A percentile compares a stretch with the other conserved stretches of the same genome.
These are phyloP conservation scores for Chroicocephalus ridibundus DNA, from an alignment of 2,113 vertebrate species.

Conservation along the genomic window DNA sequence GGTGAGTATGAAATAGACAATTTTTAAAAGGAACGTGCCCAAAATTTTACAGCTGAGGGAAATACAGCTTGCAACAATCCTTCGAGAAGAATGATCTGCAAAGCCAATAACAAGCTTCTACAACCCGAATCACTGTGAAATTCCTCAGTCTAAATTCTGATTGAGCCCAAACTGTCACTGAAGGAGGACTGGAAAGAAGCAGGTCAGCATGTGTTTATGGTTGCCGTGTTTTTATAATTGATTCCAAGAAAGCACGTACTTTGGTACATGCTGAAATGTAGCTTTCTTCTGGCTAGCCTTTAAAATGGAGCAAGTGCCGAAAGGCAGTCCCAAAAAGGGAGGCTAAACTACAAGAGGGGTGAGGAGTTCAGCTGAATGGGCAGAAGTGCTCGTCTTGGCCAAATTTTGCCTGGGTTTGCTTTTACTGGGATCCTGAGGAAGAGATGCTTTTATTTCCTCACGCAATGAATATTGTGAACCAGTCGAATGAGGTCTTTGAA, in stretches of 20 bases:
- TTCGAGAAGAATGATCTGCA: not conserved
- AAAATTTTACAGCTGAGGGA: not conserved
- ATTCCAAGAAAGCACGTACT: not conserved
- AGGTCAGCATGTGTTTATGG: not conserved
- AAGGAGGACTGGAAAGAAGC: not conserved
- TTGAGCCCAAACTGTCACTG: not conserved
- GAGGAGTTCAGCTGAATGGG: not conserved
- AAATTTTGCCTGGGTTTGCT: not conserved
- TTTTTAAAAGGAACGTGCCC: not conserved
- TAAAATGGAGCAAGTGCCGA: not conserved
- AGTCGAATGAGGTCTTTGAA: not conserved
- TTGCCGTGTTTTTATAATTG: not conserved
- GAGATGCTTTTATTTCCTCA: not conserved
- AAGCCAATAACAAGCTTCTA: not conserved
- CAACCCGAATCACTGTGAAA: not conserved
- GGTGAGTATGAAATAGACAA: not conserved
- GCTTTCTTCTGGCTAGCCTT: not conserved
- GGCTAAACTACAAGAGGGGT: not conserved
- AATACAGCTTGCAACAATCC: not conserved
- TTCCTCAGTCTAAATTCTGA: not conserved
- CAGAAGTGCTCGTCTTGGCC: not conserved
- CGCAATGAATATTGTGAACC: not conserved
- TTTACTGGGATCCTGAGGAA: constrained; percentile 3
- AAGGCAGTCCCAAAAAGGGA: not conserved
- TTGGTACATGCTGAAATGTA: not conserved